Evolutionary conservation across 2,113 vertebrate species (phyloP), one percentile per base, ranked within the genome.

Genomic region (Petrocephalus microphthalmus): DNA sequence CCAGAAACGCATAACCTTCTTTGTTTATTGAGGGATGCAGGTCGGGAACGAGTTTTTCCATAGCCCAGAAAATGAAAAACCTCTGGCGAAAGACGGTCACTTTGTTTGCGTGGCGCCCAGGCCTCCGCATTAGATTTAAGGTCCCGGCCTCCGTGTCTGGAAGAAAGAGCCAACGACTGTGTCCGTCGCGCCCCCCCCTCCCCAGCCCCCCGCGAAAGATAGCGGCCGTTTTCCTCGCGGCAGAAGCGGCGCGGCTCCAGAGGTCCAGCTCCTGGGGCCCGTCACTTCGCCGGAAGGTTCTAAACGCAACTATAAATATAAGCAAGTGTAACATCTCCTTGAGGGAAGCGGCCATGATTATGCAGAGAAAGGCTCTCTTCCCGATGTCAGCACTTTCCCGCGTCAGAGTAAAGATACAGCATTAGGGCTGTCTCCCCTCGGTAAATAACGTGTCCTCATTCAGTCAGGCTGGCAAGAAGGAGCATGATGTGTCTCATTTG

Each of bases 401-500:
- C 91, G 88, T 91, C 89, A 88, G 91, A 90, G 84, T 88, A 87
- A 88, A 89, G 90, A 89, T 74, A 86, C 89, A 89, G 91, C 93
- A 93, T 95, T 94, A 94, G 93, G 90, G 91, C 93, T 95, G 94
- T 96, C 94, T 95, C 91, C 92, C 93, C 94, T 95, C 91, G 88
- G 95, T 96, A 96, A 96, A 96, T 95, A 96, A 95, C 92, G 94
- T 92, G 95, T 94, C 95, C 95, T 95, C 95, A 96, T 96, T 96
- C 95, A 95, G 95, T 96, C 95, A 95, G 87, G 53, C 92, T 92
- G 93, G 94, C 93, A 94, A 96, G 95, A 94, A 94, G 94, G 94
- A 96, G 94, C 94, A 86, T 47, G 52, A 87, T 81, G 84, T 85
- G 57, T 89, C 84, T 89, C 88, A 95, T 96, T 96, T 96, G 95